phyloP scores from a whole-genome alignment of 2,888 invertebrate species.

The Sepiola atlantica region DNA sequence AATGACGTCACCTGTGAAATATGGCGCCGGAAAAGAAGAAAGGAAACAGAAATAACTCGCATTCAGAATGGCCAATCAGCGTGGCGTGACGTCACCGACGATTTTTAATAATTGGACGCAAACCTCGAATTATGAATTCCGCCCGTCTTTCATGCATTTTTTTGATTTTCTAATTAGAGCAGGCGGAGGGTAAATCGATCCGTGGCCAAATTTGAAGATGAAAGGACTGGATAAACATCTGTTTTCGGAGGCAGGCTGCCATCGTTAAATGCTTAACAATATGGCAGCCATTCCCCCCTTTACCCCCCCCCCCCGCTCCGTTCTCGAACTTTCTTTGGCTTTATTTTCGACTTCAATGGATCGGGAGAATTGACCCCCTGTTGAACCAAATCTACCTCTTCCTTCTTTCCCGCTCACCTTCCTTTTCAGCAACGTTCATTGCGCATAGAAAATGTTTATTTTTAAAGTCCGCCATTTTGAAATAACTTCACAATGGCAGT shows the following conservation, averaged over 20 bases:
- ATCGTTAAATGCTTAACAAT: neutral
- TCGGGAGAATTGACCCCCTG: neutral
- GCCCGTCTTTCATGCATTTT: neutral
- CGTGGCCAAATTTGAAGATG: neutral
- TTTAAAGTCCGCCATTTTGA: neutral
- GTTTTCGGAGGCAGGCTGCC: neutral
- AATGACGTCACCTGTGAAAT: neutral
- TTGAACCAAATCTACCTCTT: too few species aligned
- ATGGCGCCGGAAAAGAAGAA: neutral
- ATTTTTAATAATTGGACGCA: neutral
- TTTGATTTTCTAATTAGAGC: neutral
- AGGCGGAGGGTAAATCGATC: neutral
- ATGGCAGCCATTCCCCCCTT: neutral
- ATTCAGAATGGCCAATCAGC: neutral
- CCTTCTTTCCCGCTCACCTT: too few species aligned
- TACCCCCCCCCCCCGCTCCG: too few species aligned
- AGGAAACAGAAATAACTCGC: too few species aligned
- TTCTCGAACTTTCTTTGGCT: neutral
- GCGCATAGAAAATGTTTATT: neutral
- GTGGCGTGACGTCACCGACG: neutral
- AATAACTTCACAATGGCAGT: neutral
- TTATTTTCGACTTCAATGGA: neutral
- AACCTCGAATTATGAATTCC: neutral
- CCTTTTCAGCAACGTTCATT: neutral
- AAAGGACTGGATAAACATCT: neutral